Percentiles rank a stretch among this genome's conserved stretches.
Evolutionary conservation across 1,140 invertebrate genomes (phyloP).

Genomic region (Tyrophagus putrescentiae): DNA sequence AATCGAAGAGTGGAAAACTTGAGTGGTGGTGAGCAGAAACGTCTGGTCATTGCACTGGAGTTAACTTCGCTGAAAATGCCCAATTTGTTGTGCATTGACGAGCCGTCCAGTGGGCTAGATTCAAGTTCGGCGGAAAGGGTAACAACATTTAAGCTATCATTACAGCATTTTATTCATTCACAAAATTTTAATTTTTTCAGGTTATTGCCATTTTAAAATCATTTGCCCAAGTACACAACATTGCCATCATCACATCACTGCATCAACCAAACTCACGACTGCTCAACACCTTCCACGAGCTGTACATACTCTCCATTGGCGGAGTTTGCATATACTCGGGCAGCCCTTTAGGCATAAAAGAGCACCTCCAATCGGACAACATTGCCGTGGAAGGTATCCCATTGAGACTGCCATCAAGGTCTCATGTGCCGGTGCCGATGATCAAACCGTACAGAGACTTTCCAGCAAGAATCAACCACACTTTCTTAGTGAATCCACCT

Average conservation of each 20-base stretch:
- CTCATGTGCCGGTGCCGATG: not conserved
- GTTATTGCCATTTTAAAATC: not conserved
- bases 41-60: conserved; percentile 83
- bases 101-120: conserved; percentile 2
- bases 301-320: conserved; percentile 17
- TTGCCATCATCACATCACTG: not conserved
- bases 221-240: not conserved
- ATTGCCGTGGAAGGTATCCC: not conserved
- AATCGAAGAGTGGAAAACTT: conserved; percentile 41
- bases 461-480: not conserved
- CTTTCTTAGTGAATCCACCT: not conserved
- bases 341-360: not conserved
- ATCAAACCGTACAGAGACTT: not conserved
- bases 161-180: not conserved
- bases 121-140: not conserved
- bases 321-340: conserved; percentile 16
- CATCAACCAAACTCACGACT: conserved; percentile 19
- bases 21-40: conserved; percentile 70
- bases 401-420: not conserved
- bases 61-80: conserved; percentile 23
- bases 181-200: not conserved
- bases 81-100: conserved; percentile 4
- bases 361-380: not conserved
- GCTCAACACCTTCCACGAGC: conserved; percentile 10
- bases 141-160: not conserved